Conservation (phyloP, 2,888 invertebrate species). For the Tenthredo distinguenda region DNA sequence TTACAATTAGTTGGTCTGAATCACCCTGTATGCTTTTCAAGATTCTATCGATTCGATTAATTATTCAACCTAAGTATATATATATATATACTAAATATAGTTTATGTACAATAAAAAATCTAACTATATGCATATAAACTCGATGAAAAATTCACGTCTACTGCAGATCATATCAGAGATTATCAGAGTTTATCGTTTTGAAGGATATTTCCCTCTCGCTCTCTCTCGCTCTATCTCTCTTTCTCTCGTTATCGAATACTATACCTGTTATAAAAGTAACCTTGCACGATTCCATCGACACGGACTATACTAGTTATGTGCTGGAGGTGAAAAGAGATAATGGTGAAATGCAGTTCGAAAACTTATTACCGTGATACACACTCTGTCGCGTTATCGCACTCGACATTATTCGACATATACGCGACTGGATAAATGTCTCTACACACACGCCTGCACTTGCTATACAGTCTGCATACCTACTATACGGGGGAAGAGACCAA, state of each 20-base stretch:
- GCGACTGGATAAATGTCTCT: not conserved
- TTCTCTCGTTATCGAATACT: constrained; percentile 1
- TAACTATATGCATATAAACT: not conserved
- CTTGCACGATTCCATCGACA: not conserved
- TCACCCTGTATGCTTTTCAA: not conserved
- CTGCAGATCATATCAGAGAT: not conserved
- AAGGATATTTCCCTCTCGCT: not conserved
- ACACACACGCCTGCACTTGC: not conserved
- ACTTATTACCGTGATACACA: constrained; percentile 29
- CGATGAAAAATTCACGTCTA: not conserved
- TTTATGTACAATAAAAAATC: not conserved
- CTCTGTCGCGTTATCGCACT: not conserved
- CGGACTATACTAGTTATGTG: not conserved
- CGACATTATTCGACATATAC: constrained; percentile 5
- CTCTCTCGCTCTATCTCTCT: not conserved
- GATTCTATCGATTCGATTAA: not conserved
- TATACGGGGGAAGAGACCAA: too few relatives aligned
- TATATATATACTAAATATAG: not conserved
- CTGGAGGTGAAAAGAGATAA: constrained; percentile 24
- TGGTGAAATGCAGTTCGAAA: constrained; percentile 43
- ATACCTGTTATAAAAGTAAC: constrained; percentile 26
- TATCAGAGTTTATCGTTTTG: not conserved
- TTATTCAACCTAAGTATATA: not conserved
- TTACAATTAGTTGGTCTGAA: too few relatives aligned
- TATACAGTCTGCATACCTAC: not conserved